Percentiles rank a stretch among this genome's conserved stretches.
phyloP scores from a whole-genome alignment of 2,888 invertebrate genomes.

The Tetragnatha montana region DNA sequence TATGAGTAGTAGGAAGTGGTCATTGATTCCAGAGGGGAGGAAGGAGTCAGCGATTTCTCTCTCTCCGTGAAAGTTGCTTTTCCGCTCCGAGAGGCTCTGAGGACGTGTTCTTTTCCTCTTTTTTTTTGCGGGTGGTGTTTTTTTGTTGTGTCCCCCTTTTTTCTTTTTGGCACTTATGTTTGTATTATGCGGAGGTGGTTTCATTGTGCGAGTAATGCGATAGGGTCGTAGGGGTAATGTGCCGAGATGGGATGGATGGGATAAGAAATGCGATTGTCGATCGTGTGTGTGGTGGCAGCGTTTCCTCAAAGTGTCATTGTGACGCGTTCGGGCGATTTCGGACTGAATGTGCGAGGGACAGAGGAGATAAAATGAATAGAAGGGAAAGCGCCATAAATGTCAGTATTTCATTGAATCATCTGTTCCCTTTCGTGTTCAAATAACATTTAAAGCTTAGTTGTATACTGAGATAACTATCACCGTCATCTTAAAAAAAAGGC shows the following conservation, averaged over 20 bases:
- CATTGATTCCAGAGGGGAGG: slow-evolving; percentile 56
- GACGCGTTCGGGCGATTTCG: not conserved
- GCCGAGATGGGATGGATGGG: not conserved
- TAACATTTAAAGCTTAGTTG: too few relatives aligned
- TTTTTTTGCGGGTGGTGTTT: too few relatives aligned
- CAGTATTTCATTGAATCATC: too few relatives aligned
- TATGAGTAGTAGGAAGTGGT: slow-evolving; percentile 36
- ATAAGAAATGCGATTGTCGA: not conserved
- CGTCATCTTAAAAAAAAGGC: too few relatives aligned
- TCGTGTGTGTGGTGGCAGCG: too few relatives aligned
- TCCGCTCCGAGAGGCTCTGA: not conserved
- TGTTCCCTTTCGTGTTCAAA: too few relatives aligned
- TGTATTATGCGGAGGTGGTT: not conserved
- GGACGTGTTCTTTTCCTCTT: not conserved
- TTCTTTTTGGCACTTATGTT: not conserved
- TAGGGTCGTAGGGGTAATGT: not conserved
- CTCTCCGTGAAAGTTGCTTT: slow-evolving; percentile 51
- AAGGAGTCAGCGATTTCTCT: slow-evolving; percentile 41
- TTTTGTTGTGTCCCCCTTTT: too few relatives aligned
- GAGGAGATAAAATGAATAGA: not conserved
- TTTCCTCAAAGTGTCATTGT: not conserved
- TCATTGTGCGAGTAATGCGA: not conserved
- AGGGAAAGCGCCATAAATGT: too few relatives aligned
- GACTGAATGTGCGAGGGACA: not conserved
- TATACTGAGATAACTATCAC: too few relatives aligned